Evolutionary conservation across 2,797 vertebrate genomes (phyloP).

Genomic region (Cuculus canorus): DNA sequence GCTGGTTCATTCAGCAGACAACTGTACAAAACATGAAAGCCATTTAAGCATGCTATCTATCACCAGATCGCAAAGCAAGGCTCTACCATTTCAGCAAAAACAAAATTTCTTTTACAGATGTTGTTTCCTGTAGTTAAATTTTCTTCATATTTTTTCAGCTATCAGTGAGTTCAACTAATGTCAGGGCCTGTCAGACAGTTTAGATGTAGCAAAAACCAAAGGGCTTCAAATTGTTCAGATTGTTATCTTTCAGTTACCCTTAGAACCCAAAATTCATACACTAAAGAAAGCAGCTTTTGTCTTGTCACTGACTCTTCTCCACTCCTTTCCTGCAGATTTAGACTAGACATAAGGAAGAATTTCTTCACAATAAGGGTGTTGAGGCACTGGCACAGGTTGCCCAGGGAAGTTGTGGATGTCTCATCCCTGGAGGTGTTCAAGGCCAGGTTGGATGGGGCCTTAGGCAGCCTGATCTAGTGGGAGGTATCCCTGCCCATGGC

Average conservation of each 20-base stretch:
- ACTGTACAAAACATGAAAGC: not conserved
- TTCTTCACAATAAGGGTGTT: too few species aligned
- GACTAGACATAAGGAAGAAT: too few species aligned
- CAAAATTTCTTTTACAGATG: not conserved
- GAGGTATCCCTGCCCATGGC: too few species aligned
- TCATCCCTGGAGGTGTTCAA: too few species aligned
- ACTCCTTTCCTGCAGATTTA: not conserved
- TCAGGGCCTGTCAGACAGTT: not conserved
- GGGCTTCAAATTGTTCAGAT: not conserved
- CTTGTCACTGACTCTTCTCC: not conserved
- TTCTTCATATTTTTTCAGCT: not conserved
- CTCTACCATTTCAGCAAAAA: not conserved
- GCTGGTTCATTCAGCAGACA: not conserved
- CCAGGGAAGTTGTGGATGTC: too few species aligned
- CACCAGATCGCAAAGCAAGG: not conserved
- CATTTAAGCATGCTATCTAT: not conserved
- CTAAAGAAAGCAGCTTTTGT: not conserved
- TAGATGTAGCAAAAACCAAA: conserved; percentile 17
- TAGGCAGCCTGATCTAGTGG: too few species aligned
- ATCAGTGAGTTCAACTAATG: not conserved
- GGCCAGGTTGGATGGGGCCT: too few species aligned
- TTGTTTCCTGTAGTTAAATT: not conserved
- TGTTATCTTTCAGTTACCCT: not conserved
- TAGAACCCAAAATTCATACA: not conserved
- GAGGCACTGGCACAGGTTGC: too few species aligned